Evolutionary conservation across 2,113 vertebrate genomes (phyloP).

Genomic region (Ahaetulla prasina): DNA sequence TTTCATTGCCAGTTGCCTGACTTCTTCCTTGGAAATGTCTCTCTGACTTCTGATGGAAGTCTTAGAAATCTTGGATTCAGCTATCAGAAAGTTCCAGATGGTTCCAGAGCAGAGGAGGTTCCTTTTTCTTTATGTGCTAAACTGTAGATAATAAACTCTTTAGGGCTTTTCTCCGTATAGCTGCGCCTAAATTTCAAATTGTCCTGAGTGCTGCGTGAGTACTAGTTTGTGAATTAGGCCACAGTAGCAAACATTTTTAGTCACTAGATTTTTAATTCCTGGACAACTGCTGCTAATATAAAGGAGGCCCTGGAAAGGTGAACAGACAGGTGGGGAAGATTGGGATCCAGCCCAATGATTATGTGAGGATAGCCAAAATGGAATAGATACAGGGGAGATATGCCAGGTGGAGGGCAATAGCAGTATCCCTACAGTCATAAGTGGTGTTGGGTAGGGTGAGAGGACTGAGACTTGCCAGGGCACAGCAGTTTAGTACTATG

Average conservation of each 20-base stretch:
- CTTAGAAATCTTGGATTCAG: neutral
- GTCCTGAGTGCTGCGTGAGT: neutral
- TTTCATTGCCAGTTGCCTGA: neutral
- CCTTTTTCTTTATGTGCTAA: neutral
- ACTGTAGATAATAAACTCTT: neutral
- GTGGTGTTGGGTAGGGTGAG: neutral
- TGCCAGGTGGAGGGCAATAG: neutral
- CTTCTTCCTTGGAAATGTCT: neutral
- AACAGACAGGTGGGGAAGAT: neutral
- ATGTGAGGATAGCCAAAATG: neutral
- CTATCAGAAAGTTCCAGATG: neutral
- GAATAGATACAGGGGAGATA: neutral
- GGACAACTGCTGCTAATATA: neutral
- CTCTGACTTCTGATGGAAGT: neutral
- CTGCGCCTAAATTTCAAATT: neutral
- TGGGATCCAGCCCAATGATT: neutral
- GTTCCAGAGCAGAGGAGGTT: neutral
- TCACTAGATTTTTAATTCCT: neutral
- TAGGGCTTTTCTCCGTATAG: neutral
- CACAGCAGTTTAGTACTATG: neutral
- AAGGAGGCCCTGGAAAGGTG: neutral
- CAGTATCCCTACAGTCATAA: neutral
- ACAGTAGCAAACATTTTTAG: neutral
- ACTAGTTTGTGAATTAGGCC: neutral
- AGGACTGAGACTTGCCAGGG: neutral